Base-by-base conservation (phyloP, 2,797 vertebrate species). In the Pteronotus mesoamericanus region DNA sequence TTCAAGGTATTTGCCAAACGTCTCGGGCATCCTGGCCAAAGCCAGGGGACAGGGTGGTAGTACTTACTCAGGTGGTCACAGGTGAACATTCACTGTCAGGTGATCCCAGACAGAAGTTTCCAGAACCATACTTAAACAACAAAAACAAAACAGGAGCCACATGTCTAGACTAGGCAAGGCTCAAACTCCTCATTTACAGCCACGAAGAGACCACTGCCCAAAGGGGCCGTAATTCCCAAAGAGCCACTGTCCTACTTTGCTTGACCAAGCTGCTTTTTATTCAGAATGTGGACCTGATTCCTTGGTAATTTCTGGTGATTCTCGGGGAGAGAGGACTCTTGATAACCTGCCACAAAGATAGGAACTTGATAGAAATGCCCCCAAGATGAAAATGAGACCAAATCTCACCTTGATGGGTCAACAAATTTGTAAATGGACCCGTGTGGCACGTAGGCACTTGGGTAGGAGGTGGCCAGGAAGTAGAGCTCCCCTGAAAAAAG, bases 341-440 rank as follows among this genome's bases (percentile, higher is more conserved):
- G 57, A 46, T n/a, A 19, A 37, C 21, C 64, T 51, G 4, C 42
- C 37, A 7, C 46, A 1, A 18, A 78, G 26, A 64, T 11, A 51
- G 61, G 34, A 18, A 48, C 42, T 14, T 14, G 3, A 42, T 6
- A 9, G 4, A 59, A 82, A 55, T 3, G 21, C 7, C 32, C 77
- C 51, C 11, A 37, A 66, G 74, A 55, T 92, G 66, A 88, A 71
- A 72, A 64, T 3, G 24, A 75, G 26, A 84, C 94, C 95, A 48
- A 84, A 85, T 97, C 97, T 97, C 95, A 99, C 99, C 99, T 99
- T 74, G 99, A 99, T 16, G 99, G 99, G 94, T 99, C 99, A 93
- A 99, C 98, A 93, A 99, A 98, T 87, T 99, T 99, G 98, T 99
- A 99, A 80, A 99, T 95, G 0, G 98, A 99, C 96, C 99, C 99